Evolutionary conservation across 2,113 vertebrate species (phyloP).

Genomic region (Gobio gobio): DNA sequence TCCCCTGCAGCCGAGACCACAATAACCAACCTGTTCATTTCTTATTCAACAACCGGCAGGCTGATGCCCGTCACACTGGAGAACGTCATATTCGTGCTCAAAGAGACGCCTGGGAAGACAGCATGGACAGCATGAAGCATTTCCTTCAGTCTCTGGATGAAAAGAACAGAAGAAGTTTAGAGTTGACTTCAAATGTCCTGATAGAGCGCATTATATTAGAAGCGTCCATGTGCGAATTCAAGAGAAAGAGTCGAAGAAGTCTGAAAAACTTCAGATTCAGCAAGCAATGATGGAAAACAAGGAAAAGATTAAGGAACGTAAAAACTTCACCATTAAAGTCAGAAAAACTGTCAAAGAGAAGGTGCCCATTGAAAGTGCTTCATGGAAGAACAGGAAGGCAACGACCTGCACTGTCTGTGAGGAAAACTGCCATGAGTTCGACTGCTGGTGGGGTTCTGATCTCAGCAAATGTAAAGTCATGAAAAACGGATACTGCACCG

Average conservation of each 20-base stretch:
- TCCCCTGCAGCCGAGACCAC: slow-evolving; percentile 18
- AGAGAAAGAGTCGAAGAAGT: neutral
- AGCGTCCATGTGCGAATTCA: neutral
- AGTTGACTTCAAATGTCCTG: slow-evolving; percentile 36
- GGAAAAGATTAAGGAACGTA: slow-evolving; percentile 4
- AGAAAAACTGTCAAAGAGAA: slow-evolving; percentile 5
- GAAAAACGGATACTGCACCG: slow-evolving; percentile 10
- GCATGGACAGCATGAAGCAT: neutral
- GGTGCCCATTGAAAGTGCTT: neutral
- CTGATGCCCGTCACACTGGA: neutral
- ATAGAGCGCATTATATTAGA: slow-evolving; percentile 19
- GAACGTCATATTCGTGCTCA: neutral
- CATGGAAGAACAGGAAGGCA: neutral
- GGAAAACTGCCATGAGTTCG: slow-evolving; percentile 42
- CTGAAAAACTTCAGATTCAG: slow-evolving; percentile 35
- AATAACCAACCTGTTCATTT: neutral
- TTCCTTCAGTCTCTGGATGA: slow-evolving; percentile 24
- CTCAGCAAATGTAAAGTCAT: slow-evolving; percentile 21
- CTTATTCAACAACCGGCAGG: slow-evolving; percentile 34
- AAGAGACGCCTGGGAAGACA: neutral
- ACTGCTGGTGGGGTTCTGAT: neutral
- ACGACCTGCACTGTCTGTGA: slow-evolving; percentile 40
- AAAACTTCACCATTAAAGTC: slow-evolving; percentile 23
- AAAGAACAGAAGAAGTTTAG: slow-evolving; percentile 35
- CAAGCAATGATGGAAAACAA: slow-evolving; percentile 19